These are phyloP conservation scores for Varecia variegata DNA, from an alignment of 2,797 vertebrate genomes.

Conservation along the genomic window DNA sequence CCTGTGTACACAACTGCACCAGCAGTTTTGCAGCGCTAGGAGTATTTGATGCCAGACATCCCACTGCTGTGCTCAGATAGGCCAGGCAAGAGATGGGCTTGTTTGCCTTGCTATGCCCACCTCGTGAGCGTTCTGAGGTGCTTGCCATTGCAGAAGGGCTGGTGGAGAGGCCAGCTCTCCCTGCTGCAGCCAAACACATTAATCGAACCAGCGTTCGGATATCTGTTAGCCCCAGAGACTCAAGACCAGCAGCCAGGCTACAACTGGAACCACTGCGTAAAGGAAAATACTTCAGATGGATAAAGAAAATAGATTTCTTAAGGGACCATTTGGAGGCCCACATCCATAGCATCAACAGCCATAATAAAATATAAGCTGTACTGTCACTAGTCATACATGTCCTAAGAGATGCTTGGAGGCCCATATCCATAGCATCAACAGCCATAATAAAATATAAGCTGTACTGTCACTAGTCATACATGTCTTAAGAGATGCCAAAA, in stretches of 20 bases:
- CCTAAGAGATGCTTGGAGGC: background rate
- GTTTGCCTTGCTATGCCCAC: slow-evolving; percentile 91
- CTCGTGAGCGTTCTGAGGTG: slow-evolving; percentile 88
- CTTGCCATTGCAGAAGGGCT: slow-evolving; percentile 83
- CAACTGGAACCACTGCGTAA: slow-evolving; percentile 94
- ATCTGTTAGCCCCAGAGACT: slow-evolving; percentile 96
- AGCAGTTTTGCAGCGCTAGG: slow-evolving; percentile 96
- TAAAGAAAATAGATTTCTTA: background rate
- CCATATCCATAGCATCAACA: background rate
- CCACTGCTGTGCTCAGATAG: slow-evolving; percentile 97
- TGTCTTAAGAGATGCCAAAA: too few relatives aligned
- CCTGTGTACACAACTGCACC: slow-evolving; percentile 97
- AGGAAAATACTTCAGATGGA: slow-evolving; percentile 47
- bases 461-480: background rate
- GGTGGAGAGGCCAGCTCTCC: slow-evolving; percentile 95
- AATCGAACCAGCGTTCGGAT: slow-evolving; percentile 96
- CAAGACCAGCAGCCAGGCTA: slow-evolving; percentile 96
- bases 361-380: slow-evolving; percentile 29
- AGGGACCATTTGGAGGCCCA: background rate
- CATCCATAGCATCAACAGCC: background rate
- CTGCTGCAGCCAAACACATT: slow-evolving; percentile 97
- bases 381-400: background rate
- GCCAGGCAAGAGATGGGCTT: slow-evolving; percentile 98
- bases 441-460: slow-evolving; percentile 28
- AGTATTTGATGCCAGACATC: slow-evolving; percentile 96